Conservation (phyloP, 1,140 invertebrate species). For the Drosophila pseudoobscura region DNA sequence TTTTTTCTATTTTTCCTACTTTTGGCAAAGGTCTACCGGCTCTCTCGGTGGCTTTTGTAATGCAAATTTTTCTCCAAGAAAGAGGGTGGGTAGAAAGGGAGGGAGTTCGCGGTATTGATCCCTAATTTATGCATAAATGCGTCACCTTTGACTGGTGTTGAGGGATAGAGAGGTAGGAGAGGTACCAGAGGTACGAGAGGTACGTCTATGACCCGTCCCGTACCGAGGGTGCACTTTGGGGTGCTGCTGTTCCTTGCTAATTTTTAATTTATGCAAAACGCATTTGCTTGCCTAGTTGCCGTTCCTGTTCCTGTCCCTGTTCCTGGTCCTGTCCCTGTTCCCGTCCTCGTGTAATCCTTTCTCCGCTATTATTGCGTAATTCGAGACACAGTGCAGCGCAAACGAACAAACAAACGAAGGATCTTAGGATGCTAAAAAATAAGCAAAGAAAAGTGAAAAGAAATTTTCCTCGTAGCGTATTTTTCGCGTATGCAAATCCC, state of each 20-base stretch:
- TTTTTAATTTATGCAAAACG: slow-evolving; percentile 81
- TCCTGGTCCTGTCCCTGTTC: no score
- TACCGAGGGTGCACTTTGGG: slow-evolving; percentile 35
- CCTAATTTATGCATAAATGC: slow-evolving; percentile 82
- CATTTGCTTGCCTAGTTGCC: slow-evolving; percentile 33
- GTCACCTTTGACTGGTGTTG: slow-evolving; percentile 67
- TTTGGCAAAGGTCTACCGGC: slow-evolving; percentile 42
- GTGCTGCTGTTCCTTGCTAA: slow-evolving; percentile 64
- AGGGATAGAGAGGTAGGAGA: not conserved
- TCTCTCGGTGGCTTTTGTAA: slow-evolving; percentile 48
- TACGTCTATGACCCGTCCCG: no score
- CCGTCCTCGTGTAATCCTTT: slow-evolving; percentile 13
- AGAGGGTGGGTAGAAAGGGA: slow-evolving; percentile 26
- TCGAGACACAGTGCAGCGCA: slow-evolving; percentile 50
- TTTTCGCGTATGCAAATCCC: slow-evolving; percentile 79
- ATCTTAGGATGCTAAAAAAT: slow-evolving; percentile 11
- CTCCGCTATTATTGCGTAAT: slow-evolving; percentile 67
- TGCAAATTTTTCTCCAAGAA: slow-evolving; percentile 54
- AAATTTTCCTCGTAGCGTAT: slow-evolving; percentile 57
- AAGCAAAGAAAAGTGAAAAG: slow-evolving; percentile 50
- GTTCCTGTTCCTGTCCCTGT: no score
- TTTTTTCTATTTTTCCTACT: slow-evolving; percentile 21
- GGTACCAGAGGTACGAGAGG: no score
- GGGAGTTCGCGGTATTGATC: slow-evolving; percentile 72
- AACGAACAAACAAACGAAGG: no score